Base-by-base conservation (phyloP, 2,888 invertebrate genomes). In the Drosophila histrio region DNA sequence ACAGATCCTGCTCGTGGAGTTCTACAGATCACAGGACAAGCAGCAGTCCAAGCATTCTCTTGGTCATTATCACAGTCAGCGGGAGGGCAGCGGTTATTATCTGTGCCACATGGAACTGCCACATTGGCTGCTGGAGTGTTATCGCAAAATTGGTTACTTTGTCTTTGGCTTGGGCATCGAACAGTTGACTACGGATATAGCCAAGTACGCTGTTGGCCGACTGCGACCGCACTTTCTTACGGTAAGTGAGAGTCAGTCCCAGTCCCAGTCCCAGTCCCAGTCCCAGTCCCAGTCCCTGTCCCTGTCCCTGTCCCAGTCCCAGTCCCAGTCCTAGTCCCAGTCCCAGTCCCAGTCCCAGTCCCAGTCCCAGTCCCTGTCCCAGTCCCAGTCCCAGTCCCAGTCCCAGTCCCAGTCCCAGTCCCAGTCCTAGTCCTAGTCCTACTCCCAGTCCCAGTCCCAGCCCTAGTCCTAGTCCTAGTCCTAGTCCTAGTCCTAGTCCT, bases 171-270 rank as follows among this genome's bases (percentile, higher is more conserved):
- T 96, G 59, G 96, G 95, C 38, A 94, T 95, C 72, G 96, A 96
- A 70, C 97, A 97, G 91, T 92, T 98, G 41, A 94, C 96, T 69
- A 98, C 98, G 3, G 98, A 99, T 91, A 94, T 98, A 75, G 97
- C 96, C 74, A 99, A 99, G 92, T 98, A 98, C 91, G 95, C 96
- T 2, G 95, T 98, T 66, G 99, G 99, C 28, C 94, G 98, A 64
- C 92, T 99, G 72, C 93, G 99, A 76, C 99, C 99, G 13, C 98
- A 99, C 92, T 99, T 99, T 93, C 94, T 97, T 91, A 94, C 94
- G 70, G 94, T 94, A 87, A 94, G 94, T 93, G 21, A 0, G 1
- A 15, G 19, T 26, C 9, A 1, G 0, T 15, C 2, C 0, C 24
- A 9, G 22, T 3, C 43, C 3, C 4, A 9, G 9, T 47, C 11